These are phyloP conservation scores for Pollenia angustigena DNA, from an alignment of 2,888 invertebrate species.

Conservation along the genomic window DNA sequence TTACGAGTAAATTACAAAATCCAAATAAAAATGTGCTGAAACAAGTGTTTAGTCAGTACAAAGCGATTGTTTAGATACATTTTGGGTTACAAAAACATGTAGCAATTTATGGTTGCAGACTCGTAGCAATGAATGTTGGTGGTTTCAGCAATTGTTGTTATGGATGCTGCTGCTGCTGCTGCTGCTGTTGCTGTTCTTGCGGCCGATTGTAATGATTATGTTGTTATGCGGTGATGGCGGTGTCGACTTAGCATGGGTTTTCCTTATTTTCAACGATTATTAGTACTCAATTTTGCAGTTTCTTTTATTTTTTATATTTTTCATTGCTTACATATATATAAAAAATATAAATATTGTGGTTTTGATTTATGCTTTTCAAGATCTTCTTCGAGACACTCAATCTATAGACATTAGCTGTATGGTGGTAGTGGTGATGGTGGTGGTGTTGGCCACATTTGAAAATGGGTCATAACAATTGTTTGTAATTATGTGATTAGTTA, in stretches of 20 bases:
- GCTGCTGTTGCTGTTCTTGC: neutral
- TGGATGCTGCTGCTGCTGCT: conserved; percentile 14
- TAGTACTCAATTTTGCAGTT: conserved; percentile 10
- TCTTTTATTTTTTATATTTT: conserved; percentile 25
- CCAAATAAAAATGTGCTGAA: conserved; percentile 57
- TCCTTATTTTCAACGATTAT: conserved; percentile 39
- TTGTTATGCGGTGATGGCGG: conserved; percentile 41
- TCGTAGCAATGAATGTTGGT: conserved; percentile 3
- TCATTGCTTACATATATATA: conserved; percentile 18
- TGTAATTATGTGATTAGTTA: conserved; percentile 72
- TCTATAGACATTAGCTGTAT: neutral
- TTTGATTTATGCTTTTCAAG: conserved; percentile 68
- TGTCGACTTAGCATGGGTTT: conserved; percentile 23
- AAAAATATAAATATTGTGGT: conserved; percentile 60
- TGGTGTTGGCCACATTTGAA: conserved; percentile 48
- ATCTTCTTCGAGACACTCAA: conserved; percentile 46
- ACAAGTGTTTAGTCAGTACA: conserved; percentile 70
- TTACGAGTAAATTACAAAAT: conserved; percentile 55
- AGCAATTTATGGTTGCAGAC: conserved; percentile 14
- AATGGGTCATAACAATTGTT: conserved; percentile 72
- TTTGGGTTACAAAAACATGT: conserved; percentile 27
- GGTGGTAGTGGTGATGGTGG: neutral
- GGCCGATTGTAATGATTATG: conserved; percentile 56
- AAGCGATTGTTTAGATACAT: conserved; percentile 59
- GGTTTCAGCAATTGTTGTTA: conserved; percentile 43